Conservation (phyloP, 2,113 vertebrate genomes). For the Prionailurus bengalensis region DNA sequence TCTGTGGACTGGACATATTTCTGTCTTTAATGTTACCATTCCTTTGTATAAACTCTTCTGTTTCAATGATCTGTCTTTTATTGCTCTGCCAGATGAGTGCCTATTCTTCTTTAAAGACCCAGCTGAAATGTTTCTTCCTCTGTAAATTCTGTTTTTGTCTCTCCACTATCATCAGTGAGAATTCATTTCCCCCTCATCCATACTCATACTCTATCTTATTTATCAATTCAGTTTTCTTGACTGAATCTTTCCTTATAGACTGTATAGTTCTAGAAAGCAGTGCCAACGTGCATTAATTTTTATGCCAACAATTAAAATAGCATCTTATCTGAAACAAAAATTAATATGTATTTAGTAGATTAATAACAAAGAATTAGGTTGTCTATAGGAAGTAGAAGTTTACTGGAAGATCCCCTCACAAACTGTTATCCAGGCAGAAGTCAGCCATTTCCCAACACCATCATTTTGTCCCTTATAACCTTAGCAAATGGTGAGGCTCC, state of each 20-base stretch:
- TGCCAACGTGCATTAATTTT: neutral
- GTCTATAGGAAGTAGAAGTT: neutral
- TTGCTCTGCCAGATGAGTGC: neutral
- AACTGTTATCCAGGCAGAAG: neutral
- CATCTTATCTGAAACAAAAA: neutral
- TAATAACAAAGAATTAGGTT: neutral
- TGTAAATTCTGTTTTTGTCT: neutral
- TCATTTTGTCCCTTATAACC: neutral
- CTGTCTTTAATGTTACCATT: neutral
- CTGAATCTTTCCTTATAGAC: neutral
- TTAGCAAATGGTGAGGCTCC: neutral
- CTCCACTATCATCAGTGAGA: neutral
- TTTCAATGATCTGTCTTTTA: neutral
- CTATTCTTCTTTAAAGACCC: neutral
- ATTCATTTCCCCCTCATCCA: neutral
- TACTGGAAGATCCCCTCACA: neutral
- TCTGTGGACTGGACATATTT: neutral
- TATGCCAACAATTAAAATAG: neutral
- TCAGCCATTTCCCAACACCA: neutral
- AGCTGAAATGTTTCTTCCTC: neutral
- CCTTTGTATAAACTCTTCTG: neutral
- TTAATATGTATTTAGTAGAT: neutral
- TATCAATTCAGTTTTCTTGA: neutral
- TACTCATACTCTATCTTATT: neutral
- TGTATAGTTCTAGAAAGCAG: neutral